phyloP scores from a whole-genome alignment of 2,797 vertebrate genomes.

The Enteromius mattozi region DNA sequence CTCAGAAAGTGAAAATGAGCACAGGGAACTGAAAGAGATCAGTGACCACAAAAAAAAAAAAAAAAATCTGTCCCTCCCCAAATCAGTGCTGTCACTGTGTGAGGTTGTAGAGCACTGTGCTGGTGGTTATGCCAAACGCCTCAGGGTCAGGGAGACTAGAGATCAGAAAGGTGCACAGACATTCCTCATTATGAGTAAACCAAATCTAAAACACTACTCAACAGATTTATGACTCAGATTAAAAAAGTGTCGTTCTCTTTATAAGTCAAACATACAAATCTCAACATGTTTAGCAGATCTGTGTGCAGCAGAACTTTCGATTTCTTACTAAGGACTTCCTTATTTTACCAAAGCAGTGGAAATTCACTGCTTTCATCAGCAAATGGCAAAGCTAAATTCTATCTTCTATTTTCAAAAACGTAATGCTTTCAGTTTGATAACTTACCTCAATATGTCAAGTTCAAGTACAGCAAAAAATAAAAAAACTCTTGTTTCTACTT shows the following conservation, averaged over 20 bases:
- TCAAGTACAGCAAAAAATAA: neutral
- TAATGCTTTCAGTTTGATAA: neutral
- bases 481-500: neutral
- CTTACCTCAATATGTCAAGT: neutral
- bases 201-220: neutral
- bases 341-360: neutral
- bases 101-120: neutral
- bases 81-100: neutral
- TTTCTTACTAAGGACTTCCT: neutral
- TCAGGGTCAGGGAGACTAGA: neutral
- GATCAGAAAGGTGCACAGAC: neutral
- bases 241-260: neutral
- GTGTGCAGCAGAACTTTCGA: neutral
- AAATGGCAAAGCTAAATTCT: neutral
- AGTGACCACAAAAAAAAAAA: too few species aligned
- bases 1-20: constrained; percentile 35
- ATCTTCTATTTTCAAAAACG: neutral
- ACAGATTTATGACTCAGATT: neutral
- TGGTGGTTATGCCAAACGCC: neutral
- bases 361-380: neutral
- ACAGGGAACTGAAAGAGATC: constrained; percentile 22
- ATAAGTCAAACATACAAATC: neutral
- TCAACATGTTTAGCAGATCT: neutral
- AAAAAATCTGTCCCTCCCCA: neutral
- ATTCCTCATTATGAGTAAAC: neutral